Evolutionary conservation across 2,113 vertebrate species (phyloP).

Genomic region (Pseudorasbora parva): DNA sequence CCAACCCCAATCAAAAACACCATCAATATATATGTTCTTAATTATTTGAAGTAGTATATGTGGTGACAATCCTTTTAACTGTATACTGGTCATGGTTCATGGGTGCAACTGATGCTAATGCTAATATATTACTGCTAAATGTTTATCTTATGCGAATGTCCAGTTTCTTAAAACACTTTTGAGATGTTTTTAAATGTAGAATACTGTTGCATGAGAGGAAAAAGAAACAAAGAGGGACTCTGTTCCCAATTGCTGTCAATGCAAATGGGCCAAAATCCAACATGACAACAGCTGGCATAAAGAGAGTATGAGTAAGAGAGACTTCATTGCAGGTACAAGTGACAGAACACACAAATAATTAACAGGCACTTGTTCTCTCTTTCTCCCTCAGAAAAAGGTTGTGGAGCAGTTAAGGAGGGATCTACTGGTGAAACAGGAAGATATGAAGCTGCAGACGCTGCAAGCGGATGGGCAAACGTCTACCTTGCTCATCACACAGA

Average conservation of each 20-base stretch:
- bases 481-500: conserved; percentile 54
- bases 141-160: neutral
- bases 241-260: conserved; percentile 18
- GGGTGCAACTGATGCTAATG: neutral
- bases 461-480: conserved; percentile 57
- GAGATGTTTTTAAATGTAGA: neutral
- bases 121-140: neutral
- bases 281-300: conserved; percentile 18
- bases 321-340: conserved; percentile 22
- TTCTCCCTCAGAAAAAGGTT: conserved; percentile 62
- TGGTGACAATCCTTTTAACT: neutral
- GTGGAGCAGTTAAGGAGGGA: conserved; percentile 68
- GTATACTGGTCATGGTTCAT: neutral
- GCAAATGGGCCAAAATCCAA: conserved; percentile 26
- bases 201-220: conserved; percentile 23
- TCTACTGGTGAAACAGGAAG: conserved; percentile 66
- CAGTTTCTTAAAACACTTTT: neutral
- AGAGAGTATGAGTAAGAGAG: conserved; percentile 22
- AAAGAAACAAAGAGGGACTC: conserved; percentile 14
- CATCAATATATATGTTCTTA: neutral
- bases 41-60: neutral
- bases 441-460: conserved; percentile 56
- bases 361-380: conserved; percentile 32
- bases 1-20: too few relatives aligned
- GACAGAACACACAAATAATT: conserved; percentile 22